phyloP scores from a whole-genome alignment of 2,888 invertebrate species.

The Ramazzottius varieornatus region DNA sequence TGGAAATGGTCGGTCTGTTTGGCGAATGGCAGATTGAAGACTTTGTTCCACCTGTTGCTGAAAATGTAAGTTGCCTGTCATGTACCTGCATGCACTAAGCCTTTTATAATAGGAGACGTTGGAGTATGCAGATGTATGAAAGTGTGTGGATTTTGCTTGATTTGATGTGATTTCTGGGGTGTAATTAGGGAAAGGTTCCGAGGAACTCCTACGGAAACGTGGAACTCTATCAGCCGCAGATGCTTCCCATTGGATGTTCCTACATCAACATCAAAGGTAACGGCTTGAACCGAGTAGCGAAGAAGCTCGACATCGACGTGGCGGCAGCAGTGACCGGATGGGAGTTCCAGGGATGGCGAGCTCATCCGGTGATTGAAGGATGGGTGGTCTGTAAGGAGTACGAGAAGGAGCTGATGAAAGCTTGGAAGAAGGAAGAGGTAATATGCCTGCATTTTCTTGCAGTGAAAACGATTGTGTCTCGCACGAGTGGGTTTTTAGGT shows the following conservation, averaged over 20 bases:
- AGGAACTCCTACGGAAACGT: conserved; percentile 92
- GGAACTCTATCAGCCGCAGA: conserved; percentile 67
- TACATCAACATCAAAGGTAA: conserved; percentile 35
- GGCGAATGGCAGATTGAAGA: conserved; percentile 82
- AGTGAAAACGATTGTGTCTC: background rate
- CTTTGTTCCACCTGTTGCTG: conserved; percentile 65
- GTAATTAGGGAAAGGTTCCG: conserved; percentile 53
- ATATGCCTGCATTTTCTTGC: conserved; percentile 14
- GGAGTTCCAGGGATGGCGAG: conserved; percentile 52
- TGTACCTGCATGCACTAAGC: background rate
- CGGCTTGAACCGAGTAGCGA: conserved; percentile 40
- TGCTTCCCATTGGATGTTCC: conserved; percentile 71
- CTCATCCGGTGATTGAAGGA: conserved; percentile 39
- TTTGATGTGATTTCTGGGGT: no score
- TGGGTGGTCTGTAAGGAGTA: conserved; percentile 73
- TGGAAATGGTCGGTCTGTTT: conserved; percentile 32
- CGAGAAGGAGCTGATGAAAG: conserved; percentile 50
- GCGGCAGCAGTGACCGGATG: conserved; percentile 81
- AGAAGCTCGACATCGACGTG: conserved; percentile 68
- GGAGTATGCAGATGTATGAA: no score
- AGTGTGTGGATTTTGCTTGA: no score
- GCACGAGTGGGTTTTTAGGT: background rate
- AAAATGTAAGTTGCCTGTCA: conserved; percentile 25
- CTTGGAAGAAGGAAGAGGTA: conserved; percentile 43
- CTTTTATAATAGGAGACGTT: no score